phyloP scores from a whole-genome alignment of 2,797 vertebrate genomes.

The Loris lydekkerianus region DNA sequence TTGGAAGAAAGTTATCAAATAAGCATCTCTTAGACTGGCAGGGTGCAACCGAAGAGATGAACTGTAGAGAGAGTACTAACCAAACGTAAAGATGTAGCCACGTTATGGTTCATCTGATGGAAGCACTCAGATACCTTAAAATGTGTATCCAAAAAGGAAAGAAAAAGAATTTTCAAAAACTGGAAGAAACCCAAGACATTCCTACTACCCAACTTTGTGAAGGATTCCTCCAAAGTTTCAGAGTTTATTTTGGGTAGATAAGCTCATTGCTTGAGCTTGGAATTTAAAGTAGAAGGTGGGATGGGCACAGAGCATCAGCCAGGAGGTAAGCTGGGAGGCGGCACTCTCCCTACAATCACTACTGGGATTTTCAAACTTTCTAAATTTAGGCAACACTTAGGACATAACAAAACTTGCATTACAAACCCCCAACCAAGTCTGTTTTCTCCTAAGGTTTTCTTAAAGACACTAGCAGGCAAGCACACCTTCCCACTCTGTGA shows the following conservation, averaged over 20 bases:
- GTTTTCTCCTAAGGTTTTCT: not conserved
- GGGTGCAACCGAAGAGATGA: slow-evolving; percentile 76
- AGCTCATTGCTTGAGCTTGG: slow-evolving; percentile 59
- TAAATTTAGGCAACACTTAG: slow-evolving; percentile 75
- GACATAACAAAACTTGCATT: not conserved
- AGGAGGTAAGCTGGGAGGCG: slow-evolving; percentile 15
- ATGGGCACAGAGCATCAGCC: not conserved
- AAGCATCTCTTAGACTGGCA: slow-evolving; percentile 80
- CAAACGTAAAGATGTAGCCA: slow-evolving; percentile 80
- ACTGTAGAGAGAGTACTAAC: slow-evolving; percentile 79
- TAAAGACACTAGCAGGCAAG: not conserved
- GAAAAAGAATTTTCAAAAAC: slow-evolving; percentile 57
- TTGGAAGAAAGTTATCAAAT: slow-evolving; percentile 80
- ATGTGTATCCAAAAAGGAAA: slow-evolving; percentile 69
- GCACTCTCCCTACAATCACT: not conserved
- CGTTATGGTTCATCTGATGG: slow-evolving; percentile 72
- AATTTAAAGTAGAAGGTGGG: slow-evolving; percentile 66
- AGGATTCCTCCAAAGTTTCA: slow-evolving; percentile 70
- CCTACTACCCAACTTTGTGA: slow-evolving; percentile 68
- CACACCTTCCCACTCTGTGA: not conserved
- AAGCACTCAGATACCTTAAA: slow-evolving; percentile 75
- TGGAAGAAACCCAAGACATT: slow-evolving; percentile 75
- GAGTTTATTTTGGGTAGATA: slow-evolving; percentile 72
- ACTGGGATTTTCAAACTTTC: slow-evolving; percentile 78
- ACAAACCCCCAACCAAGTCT: not conserved